Base-by-base conservation (phyloP, 2,113 vertebrate species). In the Boulengeromyrus knoepffleri region DNA sequence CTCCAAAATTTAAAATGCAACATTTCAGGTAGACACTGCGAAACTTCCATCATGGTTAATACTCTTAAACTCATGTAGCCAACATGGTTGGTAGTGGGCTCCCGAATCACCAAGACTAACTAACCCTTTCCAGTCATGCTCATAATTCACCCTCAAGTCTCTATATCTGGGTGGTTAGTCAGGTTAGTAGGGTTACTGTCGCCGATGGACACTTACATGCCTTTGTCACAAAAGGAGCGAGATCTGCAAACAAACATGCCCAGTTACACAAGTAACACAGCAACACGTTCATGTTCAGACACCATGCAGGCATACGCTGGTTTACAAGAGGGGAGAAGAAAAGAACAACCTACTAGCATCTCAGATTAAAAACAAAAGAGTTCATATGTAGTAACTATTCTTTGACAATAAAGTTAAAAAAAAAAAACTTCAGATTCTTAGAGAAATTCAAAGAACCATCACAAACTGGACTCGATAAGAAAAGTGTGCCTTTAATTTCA, bases 231-330 rank as follows among this genome's bases (percentile, higher is more conserved):
- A 97, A 95, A 93, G 96, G 95, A 89, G 95, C 92, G 95, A 94
- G 96, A 98, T 96, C 98, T 99, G 98, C 93, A 97, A 98, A 96
- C 93, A 97, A 97, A 98, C 93, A 96, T 95, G 95, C 94, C 92
- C 95, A 92, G 90, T 96, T 97, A 96, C 96, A 95, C 92, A 90
- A 88, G 91, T 91, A 15, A 93, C 90, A 91, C 46, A 91, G 90
- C 91, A 90, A 90, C 58, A 39, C 42, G 6, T 39, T n/a, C 47
- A 90, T 50, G 3, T 42, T 42, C 42, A 42, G 42, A 39, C 36
- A 39, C 36, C 36, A 39, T 39, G 2, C 36, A 39, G 36, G 36
- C 1, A 46, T 39, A 39, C 36, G 36, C 36, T 39, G 36, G 36
- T 39, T 27, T 83, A 17, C 17, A 10, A 27, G 46, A 9, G n/a